Evolutionary conservation across 2,888 invertebrate genomes (phyloP).

Genomic region (Sylvicola cinctus): DNA sequence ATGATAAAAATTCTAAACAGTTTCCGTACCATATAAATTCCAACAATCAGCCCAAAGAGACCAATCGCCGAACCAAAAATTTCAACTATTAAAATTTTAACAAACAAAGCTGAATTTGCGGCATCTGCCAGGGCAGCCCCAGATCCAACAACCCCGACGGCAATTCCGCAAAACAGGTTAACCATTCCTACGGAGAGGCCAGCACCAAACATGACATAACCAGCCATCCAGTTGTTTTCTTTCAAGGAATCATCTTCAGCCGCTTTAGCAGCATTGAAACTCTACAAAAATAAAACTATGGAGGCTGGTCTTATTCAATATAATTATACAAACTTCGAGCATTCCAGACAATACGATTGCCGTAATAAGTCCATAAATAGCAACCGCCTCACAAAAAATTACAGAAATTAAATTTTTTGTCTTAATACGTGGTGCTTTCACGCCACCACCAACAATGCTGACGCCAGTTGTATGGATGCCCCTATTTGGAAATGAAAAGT

Average conservation of each 20-base stretch:
- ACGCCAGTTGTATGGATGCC: constrained; percentile 95
- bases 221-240: constrained; percentile 57
- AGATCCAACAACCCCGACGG: constrained; percentile 94
- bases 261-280: constrained; percentile 15
- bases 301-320: no score
- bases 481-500: no score
- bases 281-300: constrained; percentile 14
- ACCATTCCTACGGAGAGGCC: constrained; percentile 92
- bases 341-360: constrained; percentile 89
- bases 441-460: constrained; percentile 93
- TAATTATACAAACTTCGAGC: constrained; percentile 29
- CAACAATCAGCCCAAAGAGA: constrained; percentile 94
- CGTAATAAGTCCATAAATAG: constrained; percentile 96
- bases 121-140: constrained; percentile 97
- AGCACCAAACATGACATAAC: constrained; percentile 91
- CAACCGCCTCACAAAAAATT: constrained; percentile 99
- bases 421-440: constrained; percentile 95
- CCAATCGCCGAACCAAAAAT: constrained; percentile 99
- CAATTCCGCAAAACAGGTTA: constrained; percentile 78
- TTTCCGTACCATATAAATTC: constrained; percentile 65
- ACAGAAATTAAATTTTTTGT: constrained; percentile 99
- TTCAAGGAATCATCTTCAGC: constrained; percentile 21
- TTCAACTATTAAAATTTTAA: constrained; percentile 95
- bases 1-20: no score
- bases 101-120: constrained; percentile 87